Base-by-base conservation (phyloP, 2,797 vertebrate genomes). In the Cetoscarus ocellatus region DNA sequence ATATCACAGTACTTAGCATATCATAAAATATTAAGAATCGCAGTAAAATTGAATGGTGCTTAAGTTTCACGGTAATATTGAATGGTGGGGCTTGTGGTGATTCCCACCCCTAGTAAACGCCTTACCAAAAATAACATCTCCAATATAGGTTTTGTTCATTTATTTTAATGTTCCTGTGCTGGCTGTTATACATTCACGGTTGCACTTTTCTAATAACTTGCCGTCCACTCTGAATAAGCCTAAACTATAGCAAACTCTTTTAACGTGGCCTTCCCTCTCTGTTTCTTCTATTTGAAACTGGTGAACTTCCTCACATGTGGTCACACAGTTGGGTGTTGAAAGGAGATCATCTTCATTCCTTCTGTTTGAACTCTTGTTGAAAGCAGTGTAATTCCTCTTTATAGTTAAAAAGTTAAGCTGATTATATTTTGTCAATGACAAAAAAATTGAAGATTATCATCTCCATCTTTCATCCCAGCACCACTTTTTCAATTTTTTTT, bases 401-500 rank as follows among this genome's bases (percentile, higher is more conserved):
- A 5, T 35, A 58, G 34, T 43, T 77, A 5, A 52, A 70, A 64
- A 58, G 66, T 55, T 47, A 67, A 58, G 35, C 54, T 42, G 51
- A 63, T 56, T 84, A 58, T 75, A 70, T 64, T 79, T 67, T 66
- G 6, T 52, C 12, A 70, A 7, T 40, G 45, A 47, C 27, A 59
- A 50, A 52, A 56, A 70, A 54, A 27, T 27, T 8, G 10, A 11
- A 73, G 39, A 57, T 61, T 53, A 53, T 69, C 2, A 59, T 68
- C 58, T 66, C 40, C 19, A 35, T 61, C 5, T 1, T 51, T 64
- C 50, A 56, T 38, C 53, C 61, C 40, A n/a, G 47, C 53, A 34
- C 50, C 48, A 13, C 8, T 70, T 84, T 70, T 59, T 18, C 10
- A 17, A 56, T 15, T 10, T 27, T 55, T 67, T 27, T 4, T 63